Evolutionary conservation across 2,888 invertebrate species (phyloP), one percentile per base, ranked within the genome.

Genomic region (Xestia xanthographa): DNA sequence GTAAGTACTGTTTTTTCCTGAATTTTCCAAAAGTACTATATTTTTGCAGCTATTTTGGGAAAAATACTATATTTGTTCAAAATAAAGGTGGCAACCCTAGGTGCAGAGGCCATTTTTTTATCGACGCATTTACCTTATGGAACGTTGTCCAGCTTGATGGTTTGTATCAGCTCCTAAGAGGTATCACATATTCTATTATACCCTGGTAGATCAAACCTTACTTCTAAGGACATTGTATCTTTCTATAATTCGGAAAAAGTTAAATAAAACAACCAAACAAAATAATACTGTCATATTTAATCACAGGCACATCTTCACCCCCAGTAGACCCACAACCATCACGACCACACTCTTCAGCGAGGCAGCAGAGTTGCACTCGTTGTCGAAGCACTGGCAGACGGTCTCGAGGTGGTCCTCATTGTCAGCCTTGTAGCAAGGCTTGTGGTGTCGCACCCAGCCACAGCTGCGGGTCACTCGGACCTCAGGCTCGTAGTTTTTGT

Each of bases 381-480:
- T 97, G 0, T 91, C 85, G 92, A 97, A 97, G 91, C 98, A 98
- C 86, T 97, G 97, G 90, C 98, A 98, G 79, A 97, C 97, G 0
- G 94, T 97, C 90, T 97, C 97, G 26, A 96, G 92, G 88, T 97
- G 97, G 89, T 97, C 97, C 79, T 97, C 97, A 69, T 97, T 97
- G 91, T 97, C 97, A 0, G 97, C 97, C 77, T 95, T 96, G 90
- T 97, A 97, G 90, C 98, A 98, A 29, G 94, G 94, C 48, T 92
- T 89, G 79, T 91, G 92, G 84, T 95, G 93, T 11, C 90, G 92
- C 74, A 96, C 91, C 97, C 97, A 98, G 69, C 98, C 98, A 85
- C 98, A 98, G 82, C 96, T 96, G 45, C 98, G 96, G 6, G 97
- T 96, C 66, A 97, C 96, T 0, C 97, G 93, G 74, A 95, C 92